Conservation (phyloP, 2,888 invertebrate genomes). For the Frankliniella fusca region DNA sequence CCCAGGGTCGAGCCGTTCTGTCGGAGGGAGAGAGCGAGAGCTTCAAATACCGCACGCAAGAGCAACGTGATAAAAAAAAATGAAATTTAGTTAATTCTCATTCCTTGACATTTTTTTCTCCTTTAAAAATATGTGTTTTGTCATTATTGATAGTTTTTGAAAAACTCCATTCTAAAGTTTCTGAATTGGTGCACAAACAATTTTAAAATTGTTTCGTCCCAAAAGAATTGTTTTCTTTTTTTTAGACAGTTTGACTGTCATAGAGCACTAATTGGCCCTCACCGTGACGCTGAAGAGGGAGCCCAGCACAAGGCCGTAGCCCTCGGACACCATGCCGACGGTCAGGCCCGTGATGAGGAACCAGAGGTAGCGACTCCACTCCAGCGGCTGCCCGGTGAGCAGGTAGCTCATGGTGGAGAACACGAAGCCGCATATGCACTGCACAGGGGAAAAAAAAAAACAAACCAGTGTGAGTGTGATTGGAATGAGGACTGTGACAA, state of each 20-base stretch:
- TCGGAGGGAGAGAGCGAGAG: no score
- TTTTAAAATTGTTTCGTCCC: neutral
- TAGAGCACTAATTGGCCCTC: slow-evolving; percentile 42
- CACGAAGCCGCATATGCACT: slow-evolving; percentile 52
- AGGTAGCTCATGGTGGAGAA: slow-evolving; percentile 54
- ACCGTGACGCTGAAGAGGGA: slow-evolving; percentile 57
- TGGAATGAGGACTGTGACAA: neutral
- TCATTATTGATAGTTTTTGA: no score
- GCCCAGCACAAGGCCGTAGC: slow-evolving; percentile 67
- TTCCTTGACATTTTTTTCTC: no score
- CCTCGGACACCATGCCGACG: slow-evolving; percentile 66
- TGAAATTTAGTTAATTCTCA: no score
- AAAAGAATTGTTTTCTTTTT: no score
- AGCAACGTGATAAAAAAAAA: no score
- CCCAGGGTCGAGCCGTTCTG: slow-evolving; percentile 61
- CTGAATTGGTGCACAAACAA: neutral
- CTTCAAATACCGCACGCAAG: no score
- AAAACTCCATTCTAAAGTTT: no score
- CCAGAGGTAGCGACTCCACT: slow-evolving; percentile 57
- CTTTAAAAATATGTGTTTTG: no score
- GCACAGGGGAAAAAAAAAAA: slow-evolving; percentile 40
- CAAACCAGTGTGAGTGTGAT: neutral
- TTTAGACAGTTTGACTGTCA: neutral
- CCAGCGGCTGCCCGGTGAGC: slow-evolving; percentile 64
- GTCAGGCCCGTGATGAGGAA: slow-evolving; percentile 57